Base-by-base conservation (phyloP, 2,113 vertebrate species). In the Apaloderma vittatum region DNA sequence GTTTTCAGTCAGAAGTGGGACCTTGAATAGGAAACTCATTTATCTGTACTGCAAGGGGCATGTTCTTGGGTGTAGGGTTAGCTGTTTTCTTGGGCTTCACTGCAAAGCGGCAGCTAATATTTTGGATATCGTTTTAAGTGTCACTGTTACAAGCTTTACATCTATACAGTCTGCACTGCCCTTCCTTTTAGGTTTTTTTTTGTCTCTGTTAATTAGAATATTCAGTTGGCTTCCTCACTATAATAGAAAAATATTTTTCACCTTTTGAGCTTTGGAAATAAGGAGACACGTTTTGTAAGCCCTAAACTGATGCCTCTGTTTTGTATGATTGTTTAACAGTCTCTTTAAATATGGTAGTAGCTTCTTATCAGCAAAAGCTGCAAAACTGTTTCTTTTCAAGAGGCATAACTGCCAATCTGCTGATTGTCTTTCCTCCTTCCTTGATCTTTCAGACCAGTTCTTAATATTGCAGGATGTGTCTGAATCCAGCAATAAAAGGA, bases 401-500 rank as follows among this genome's bases (percentile, higher is more conserved):
- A 68, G 45, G 71, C 66, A 7, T 92, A 70, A 94, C 49, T 78
- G 72, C 57, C 55, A 65, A 21, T 90, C 75, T 88, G 75, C 68
- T 96, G 95, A 96, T 97, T 96, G 88, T 86, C 13, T 95, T 94
- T 27, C 30, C 12, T 82, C 73, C 45, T 86, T 55, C 68, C 96
- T 96, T 96, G 66, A 95, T 96, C 80, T 94, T 85, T 36, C 11
- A 52, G 54, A 65, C 57, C 40, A 34, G 4, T 72, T 82, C 87
- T 76, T 49, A 71, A 78, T 1, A 1, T n/a, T 30, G 12, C 0
- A 7, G 36, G 72, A 62, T 76, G 83, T 77, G 6, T 73, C 51
- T 71, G 80, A 74, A 20, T 67, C 90, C 19, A 23, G 74, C 82
- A 89, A 79, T 76, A 57, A 85, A 65, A 89, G 49, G 49, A 79